Conservation (phyloP, 1,140 invertebrate genomes). For the Onthophagus taurus region DNA sequence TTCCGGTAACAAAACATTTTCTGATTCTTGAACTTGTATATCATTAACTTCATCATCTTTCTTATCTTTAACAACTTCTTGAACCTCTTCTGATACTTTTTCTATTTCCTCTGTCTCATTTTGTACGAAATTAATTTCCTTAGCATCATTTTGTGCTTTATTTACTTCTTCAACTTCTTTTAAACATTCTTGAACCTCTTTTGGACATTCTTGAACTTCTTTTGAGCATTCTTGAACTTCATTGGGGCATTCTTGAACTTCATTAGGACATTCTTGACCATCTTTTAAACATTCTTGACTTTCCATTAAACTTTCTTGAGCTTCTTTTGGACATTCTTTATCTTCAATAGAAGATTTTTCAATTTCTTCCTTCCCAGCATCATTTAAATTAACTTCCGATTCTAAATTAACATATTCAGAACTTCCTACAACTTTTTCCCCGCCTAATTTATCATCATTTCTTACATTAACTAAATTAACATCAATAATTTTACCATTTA, state of each 20-base stretch:
- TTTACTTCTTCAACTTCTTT: neutral
- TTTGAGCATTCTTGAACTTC: neutral
- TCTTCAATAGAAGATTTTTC: neutral
- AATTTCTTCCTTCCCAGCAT: neutral
- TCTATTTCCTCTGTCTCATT: too few relatives aligned
- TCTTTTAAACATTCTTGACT: neutral
- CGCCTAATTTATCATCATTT: neutral
- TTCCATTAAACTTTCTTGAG: neutral
- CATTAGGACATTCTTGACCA: neutral
- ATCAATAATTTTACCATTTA: too few relatives aligned
- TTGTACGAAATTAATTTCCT: neutral
- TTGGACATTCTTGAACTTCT: neutral
- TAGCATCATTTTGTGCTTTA: neutral
- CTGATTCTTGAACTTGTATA: too few relatives aligned
- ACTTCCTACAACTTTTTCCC: neutral
- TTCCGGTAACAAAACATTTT: too few relatives aligned
- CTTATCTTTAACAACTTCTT: slow-evolving; percentile 7
- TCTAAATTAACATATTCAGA: slow-evolving; percentile 3
- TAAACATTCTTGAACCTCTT: neutral
- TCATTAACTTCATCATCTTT: too few relatives aligned
- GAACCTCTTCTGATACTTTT: neutral
- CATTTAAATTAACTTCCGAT: neutral
- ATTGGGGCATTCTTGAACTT: neutral
- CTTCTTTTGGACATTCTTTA: neutral
- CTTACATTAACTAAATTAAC: neutral